phyloP scores from a whole-genome alignment of 2,888 invertebrate species.

The Cancer borealis region DNA sequence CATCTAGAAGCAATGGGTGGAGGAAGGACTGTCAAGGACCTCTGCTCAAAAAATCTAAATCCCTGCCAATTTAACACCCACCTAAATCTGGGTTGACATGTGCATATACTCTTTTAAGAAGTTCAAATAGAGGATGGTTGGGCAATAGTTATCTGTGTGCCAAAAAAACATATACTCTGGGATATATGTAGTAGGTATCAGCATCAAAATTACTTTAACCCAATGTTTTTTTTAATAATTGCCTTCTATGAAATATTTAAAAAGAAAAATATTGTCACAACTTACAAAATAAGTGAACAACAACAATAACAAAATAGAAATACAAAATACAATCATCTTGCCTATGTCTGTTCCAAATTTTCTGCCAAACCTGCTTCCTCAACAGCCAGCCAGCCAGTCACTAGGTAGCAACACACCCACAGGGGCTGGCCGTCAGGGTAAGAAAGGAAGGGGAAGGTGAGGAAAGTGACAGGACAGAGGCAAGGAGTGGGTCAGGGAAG shows the following conservation, averaged over 20 bases:
- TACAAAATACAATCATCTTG: not conserved
- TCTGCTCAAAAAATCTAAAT: not conserved
- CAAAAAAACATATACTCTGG: not conserved
- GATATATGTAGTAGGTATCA: not conserved
- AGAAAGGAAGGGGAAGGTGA: not conserved
- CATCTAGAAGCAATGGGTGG: not conserved
- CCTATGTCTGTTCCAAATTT: not conserved
- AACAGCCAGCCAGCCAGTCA: not conserved
- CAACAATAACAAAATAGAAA: not conserved
- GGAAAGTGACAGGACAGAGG: not conserved
- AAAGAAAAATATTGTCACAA: no score
- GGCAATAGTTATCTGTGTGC: not conserved
- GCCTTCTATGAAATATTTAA: no score
- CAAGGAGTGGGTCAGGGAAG: not conserved
- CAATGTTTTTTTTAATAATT: no score
- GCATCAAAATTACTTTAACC: not conserved
- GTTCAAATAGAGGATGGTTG: not conserved
- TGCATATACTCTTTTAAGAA: not conserved
- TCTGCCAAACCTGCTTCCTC: not conserved
- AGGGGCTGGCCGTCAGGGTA: not conserved
- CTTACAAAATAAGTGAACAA: not conserved
- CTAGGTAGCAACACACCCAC: not conserved
- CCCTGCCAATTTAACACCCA: not conserved
- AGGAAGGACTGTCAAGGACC: not conserved
- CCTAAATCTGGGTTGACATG: not conserved